These are phyloP conservation scores for Stegophylla sp. DNA, from an alignment of 2,888 invertebrate genomes.

Conservation along the genomic window DNA sequence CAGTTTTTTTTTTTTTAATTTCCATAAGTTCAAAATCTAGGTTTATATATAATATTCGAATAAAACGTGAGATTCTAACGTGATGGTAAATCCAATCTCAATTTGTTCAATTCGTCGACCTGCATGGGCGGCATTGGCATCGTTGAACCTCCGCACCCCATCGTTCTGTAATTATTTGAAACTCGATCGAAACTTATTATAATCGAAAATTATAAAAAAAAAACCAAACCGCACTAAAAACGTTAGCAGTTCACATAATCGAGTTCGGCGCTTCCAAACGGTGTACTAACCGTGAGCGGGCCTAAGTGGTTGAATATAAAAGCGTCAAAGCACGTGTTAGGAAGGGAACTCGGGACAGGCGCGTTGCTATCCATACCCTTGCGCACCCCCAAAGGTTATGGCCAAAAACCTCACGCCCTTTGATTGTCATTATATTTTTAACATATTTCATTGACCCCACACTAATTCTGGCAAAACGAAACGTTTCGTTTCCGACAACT, in stretches of 20 bases:
- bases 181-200: too few relatives aligned
- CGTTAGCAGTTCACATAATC: not conserved
- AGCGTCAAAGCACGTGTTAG: slow-evolving; percentile 32
- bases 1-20: too few relatives aligned
- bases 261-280: slow-evolving; percentile 8
- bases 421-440: too few relatives aligned
- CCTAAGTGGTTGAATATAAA: slow-evolving; percentile 12
- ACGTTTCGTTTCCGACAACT: not conserved
- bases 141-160: slow-evolving; percentile 54
- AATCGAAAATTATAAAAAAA: too few relatives aligned
- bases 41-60: too few relatives aligned
- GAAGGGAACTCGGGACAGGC: slow-evolving; percentile 27
- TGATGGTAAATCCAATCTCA: slow-evolving; percentile 42
- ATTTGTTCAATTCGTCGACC: not conserved
- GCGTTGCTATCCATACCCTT: slow-evolving; percentile 16
- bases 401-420: slow-evolving; percentile 25
- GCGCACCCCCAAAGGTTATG: slow-evolving; percentile 38
- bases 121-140: slow-evolving; percentile 44
- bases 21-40: too few relatives aligned
- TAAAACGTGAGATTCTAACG: slow-evolving; percentile 30
- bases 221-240: not conserved
- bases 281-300: slow-evolving; percentile 7
- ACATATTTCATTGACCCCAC: not conserved
- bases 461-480: not conserved
- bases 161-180: not conserved